These are phyloP conservation scores for Uloborus plumipes DNA, from an alignment of 2,888 invertebrate species.

Conservation along the genomic window DNA sequence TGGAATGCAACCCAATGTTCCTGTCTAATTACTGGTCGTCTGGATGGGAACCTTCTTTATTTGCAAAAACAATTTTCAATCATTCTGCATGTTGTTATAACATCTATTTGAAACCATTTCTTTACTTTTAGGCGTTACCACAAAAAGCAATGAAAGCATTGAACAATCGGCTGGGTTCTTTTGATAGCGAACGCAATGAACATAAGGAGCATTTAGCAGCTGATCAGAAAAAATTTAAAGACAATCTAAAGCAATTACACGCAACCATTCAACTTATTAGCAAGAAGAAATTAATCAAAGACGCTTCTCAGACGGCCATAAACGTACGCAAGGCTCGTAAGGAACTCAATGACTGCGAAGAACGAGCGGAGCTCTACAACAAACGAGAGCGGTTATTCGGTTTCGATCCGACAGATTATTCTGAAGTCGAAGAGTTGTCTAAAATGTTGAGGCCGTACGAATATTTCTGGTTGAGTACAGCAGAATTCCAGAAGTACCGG, in stretches of 20 bases:
- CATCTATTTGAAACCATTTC: too few relatives aligned
- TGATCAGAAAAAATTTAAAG: conserved; percentile 26
- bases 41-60: too few relatives aligned
- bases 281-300: conserved; percentile 1
- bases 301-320: conserved; percentile 7
- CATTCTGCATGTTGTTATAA: too few relatives aligned
- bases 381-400: conserved; percentile 40
- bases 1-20: too few relatives aligned
- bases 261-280: not conserved
- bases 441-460: conserved; percentile 22
- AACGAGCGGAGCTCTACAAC: conserved; percentile 31
- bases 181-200: conserved; percentile 23
- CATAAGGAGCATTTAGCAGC: conserved; percentile 25
- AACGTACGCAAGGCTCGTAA: conserved; percentile 34
- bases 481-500: conserved; percentile 42
- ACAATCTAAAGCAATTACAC: conserved; percentile 1
- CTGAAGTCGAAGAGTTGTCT: conserved; percentile 12
- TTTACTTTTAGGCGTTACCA: conserved; percentile 21
- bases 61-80: too few relatives aligned
- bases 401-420: conserved; percentile 1
- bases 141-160: conserved; percentile 37
- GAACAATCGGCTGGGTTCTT: not conserved
- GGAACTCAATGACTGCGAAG: not conserved
- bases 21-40: too few relatives aligned
- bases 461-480: conserved; percentile 38